These are phyloP conservation scores for Pycnonotus jocosus DNA, from an alignment of 2,113 vertebrate genomes.

Conservation along the genomic window DNA sequence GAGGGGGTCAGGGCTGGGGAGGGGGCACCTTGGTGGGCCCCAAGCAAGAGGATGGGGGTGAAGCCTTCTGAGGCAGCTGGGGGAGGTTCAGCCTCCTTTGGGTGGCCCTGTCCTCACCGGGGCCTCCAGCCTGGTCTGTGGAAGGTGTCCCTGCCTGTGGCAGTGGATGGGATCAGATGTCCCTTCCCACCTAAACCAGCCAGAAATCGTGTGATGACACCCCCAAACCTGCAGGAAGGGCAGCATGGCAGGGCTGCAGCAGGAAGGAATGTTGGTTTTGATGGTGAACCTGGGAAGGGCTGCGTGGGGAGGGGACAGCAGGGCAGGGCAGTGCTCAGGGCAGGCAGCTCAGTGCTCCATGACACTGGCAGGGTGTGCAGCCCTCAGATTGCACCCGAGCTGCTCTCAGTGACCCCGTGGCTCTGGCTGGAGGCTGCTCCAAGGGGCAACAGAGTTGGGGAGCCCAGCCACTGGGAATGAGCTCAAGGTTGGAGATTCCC, in stretches of 20 bases:
- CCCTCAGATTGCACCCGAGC: fast-evolving
- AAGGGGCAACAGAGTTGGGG: fast-evolving
- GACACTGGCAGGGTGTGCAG: background rate
- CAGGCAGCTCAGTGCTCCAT: background rate
- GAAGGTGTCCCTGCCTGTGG: background rate
- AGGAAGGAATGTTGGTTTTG: fast-evolving
- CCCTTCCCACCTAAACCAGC: background rate
- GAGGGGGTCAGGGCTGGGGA: no score
- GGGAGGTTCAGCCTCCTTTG: background rate
- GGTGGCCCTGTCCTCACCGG: fast-evolving
- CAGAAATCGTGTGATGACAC: background rate
- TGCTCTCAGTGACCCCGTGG: fast-evolving
- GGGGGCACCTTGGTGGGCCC: background rate
- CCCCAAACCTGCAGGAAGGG: fast-evolving
- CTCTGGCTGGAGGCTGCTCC: background rate
- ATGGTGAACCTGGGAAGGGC: background rate
- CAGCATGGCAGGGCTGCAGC: background rate
- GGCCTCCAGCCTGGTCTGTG: background rate
- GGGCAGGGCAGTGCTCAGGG: fast-evolving
- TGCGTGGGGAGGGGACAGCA: fast-evolving
- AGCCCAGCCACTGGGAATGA: fast-evolving
- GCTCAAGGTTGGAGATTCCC: background rate
- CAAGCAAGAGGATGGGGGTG: fast-evolving
- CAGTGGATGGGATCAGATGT: background rate
- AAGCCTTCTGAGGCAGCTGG: background rate